Percentiles rank a stretch among this genome's conserved stretches.
These are phyloP conservation scores for Sinohyriopsis cumingii DNA, from an alignment of 2,888 invertebrate genomes.

Conservation along the genomic window DNA sequence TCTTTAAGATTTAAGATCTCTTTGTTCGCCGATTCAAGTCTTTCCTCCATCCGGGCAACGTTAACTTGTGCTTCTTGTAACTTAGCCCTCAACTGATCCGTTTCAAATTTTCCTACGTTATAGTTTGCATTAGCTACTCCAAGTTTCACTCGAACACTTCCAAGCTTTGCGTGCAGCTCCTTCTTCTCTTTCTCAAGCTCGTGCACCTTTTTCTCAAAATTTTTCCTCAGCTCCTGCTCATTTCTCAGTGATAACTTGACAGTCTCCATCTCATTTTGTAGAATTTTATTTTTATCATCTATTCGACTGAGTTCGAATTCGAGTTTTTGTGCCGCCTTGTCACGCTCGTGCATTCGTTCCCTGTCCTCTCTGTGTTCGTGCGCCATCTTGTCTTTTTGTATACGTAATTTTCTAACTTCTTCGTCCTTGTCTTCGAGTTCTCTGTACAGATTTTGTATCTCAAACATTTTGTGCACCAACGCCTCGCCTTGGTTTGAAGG, in stretches of 20 bases:
- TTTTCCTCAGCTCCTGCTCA: slow-evolving; percentile 24
- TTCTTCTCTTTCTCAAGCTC: slow-evolving; percentile 21
- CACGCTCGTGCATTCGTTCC: neutral
- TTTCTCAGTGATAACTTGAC: slow-evolving; percentile 22
- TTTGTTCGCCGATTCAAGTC: slow-evolving; percentile 22
- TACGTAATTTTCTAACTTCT: slow-evolving; percentile 14
- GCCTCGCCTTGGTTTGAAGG: neutral
- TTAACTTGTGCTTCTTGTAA: slow-evolving; percentile 28
- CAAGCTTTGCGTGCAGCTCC: slow-evolving; percentile 18
- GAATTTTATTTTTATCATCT: slow-evolving; percentile 22
- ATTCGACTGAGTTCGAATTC: slow-evolving; percentile 7
- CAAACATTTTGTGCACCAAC: slow-evolving; percentile 32
- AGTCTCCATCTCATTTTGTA: slow-evolving; percentile 20
- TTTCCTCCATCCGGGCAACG: slow-evolving; percentile 35
- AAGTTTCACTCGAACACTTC: slow-evolving; percentile 24
- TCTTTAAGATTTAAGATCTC: slow-evolving; percentile 26
- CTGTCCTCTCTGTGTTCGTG: slow-evolving; percentile 1
- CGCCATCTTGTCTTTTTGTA: slow-evolving; percentile 1
- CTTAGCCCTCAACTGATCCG: slow-evolving; percentile 22
- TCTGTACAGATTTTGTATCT: slow-evolving; percentile 28
- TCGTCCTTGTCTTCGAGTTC: slow-evolving; percentile 19
- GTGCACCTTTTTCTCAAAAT: slow-evolving; percentile 22
- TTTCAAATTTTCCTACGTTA: slow-evolving; percentile 31
- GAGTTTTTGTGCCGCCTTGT: slow-evolving; percentile 6
- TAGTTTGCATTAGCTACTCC: slow-evolving; percentile 34